Conservation (phyloP, 2,888 invertebrate genomes). For the Aleiodes alternator region DNA sequence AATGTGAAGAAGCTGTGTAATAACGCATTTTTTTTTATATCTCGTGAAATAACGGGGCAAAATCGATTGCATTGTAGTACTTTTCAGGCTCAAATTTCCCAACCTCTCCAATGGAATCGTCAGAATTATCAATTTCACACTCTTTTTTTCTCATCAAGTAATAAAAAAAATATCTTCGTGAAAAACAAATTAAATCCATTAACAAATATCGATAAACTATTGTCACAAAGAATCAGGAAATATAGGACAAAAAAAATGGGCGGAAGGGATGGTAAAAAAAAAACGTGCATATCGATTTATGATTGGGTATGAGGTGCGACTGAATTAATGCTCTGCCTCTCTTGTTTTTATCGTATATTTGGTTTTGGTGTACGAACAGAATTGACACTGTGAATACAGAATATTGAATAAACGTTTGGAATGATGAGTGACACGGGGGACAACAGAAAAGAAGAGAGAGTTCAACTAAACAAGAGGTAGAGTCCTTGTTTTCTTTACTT, state of each 20-base stretch:
- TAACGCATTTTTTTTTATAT: too few relatives aligned
- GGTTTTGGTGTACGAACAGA: conserved; percentile 48
- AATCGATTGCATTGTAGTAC: too few relatives aligned
- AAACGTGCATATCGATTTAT: conserved; percentile 40
- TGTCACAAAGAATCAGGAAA: conserved; percentile 26
- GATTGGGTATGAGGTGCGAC: conserved; percentile 36
- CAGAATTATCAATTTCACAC: too few relatives aligned
- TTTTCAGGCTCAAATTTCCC: too few relatives aligned
- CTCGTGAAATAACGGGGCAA: too few relatives aligned
- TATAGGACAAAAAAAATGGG: conserved; percentile 22
- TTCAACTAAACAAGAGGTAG: not conserved
- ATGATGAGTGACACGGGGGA: conserved; percentile 49
- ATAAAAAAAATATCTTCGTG: too few relatives aligned
- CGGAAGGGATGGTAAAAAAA: conserved; percentile 29
- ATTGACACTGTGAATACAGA: conserved; percentile 42
- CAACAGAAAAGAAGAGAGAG: conserved; percentile 15
- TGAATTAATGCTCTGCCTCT: conserved; percentile 52
- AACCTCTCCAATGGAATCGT: too few relatives aligned
- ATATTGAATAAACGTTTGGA: conserved; percentile 49
- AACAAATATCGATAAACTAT: conserved; percentile 4
- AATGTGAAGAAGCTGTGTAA: too few relatives aligned
- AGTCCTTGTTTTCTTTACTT: conserved; percentile 25
- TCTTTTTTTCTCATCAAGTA: too few relatives aligned
- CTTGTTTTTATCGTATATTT: conserved; percentile 52
- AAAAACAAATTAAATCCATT: not conserved